phyloP scores from a whole-genome alignment of 35 echinoderm and acorn worm species.

The Nesometra sesokonis region DNA sequence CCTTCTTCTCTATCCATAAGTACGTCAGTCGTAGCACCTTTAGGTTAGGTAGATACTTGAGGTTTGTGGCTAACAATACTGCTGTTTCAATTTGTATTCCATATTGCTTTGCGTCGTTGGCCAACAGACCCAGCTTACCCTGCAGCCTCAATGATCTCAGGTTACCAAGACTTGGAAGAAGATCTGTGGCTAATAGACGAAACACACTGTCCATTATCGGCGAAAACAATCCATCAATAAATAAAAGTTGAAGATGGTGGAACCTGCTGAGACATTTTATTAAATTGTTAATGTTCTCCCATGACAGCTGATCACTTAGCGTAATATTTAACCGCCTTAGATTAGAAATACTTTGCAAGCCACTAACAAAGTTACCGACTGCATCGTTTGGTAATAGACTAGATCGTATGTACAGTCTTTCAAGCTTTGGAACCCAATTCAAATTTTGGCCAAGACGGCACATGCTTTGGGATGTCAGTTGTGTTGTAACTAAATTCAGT shows the following conservation, averaged over 20 bases:
- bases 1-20: not conserved
- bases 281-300: not conserved
- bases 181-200: not conserved
- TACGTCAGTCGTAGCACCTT: not conserved
- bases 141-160: not conserved
- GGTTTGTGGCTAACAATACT: not conserved
- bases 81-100: not conserved
- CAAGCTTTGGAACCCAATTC: not conserved
- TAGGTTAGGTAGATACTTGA: not conserved
- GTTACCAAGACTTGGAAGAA: not conserved
- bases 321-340: not conserved
- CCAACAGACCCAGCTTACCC: not conserved
- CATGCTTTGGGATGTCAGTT: not conserved
- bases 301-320: not conserved
- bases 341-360: not conserved
- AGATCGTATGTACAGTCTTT: not conserved
- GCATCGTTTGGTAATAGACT: not conserved
- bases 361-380: not conserved
- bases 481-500: not conserved
- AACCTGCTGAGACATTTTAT: not conserved
- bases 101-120: not conserved
- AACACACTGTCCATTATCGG: not conserved
- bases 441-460: not conserved
- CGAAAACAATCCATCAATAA: not conserved
- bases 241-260: not conserved